Evolutionary conservation across 1,140 invertebrate genomes (phyloP).

Genomic region (Pissodes strobi): DNA sequence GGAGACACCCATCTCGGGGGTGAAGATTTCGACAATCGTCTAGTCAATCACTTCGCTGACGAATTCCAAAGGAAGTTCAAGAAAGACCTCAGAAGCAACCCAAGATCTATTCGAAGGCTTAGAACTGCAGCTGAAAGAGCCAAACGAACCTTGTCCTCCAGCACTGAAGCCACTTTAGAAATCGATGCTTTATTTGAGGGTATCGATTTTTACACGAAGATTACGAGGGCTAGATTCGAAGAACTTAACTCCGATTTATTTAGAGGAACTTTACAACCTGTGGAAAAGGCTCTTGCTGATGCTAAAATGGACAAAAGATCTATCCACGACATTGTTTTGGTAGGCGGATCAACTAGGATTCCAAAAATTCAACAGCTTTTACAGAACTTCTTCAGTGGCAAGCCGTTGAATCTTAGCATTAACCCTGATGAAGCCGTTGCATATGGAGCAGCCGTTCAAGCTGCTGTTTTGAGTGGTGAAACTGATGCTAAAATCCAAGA

Average conservation of each 20-base stretch:
- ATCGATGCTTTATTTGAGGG: slow-evolving; percentile 77
- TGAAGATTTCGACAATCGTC: slow-evolving; percentile 65
- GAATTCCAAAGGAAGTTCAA: slow-evolving; percentile 59
- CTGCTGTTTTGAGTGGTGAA: slow-evolving; percentile 61
- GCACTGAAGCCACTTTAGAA: slow-evolving; percentile 71
- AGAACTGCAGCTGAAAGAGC: slow-evolving; percentile 80
- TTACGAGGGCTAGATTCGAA: slow-evolving; percentile 65
- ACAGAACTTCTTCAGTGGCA: slow-evolving; percentile 66
- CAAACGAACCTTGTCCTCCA: slow-evolving; percentile 76
- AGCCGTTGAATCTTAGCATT: slow-evolving; percentile 67
- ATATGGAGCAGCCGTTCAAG: slow-evolving; percentile 67
- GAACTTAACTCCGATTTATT: slow-evolving; percentile 66
- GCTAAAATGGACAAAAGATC: too few relatives aligned
- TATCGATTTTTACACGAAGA: slow-evolving; percentile 64
- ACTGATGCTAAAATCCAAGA: slow-evolving; percentile 60
- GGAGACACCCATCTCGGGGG: slow-evolving; percentile 63
- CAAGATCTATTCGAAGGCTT: slow-evolving; percentile 65
- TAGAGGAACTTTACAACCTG: slow-evolving; percentile 61
- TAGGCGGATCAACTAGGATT: slow-evolving; percentile 78
- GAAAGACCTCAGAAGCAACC: slow-evolving; percentile 57
- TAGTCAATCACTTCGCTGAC: slow-evolving; percentile 67
- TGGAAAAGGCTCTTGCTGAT: too few relatives aligned
- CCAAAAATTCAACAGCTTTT: slow-evolving; percentile 66
- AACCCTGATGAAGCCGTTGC: slow-evolving; percentile 69
- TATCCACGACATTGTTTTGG: too few relatives aligned